Evolutionary conservation across 2,888 invertebrate genomes (phyloP), one percentile per base, ranked within the genome.

Genomic region (Scrobipalpa costella): DNA sequence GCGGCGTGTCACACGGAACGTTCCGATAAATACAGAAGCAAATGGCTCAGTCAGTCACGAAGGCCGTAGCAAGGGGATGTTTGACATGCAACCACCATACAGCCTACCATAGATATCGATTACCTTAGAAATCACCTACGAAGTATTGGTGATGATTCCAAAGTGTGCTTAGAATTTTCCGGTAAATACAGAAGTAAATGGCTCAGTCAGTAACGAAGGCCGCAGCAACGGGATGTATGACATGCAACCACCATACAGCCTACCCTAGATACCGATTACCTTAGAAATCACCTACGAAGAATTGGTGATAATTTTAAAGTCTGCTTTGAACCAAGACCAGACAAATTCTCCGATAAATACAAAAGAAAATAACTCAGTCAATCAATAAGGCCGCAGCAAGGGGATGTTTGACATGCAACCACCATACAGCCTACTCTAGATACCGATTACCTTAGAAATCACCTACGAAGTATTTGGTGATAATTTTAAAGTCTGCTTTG

Each of bases 131-230:
- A 27, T 27, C 27, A 27, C 27, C 27, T 27, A 27, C 27, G 27
- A 27, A 27, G 27, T 27, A 27, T 27, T 27, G 27, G 5, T 3
- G 27, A 27, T 27, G 5, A 27, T 27, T 27, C 5, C 27, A 27
- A 27, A 5, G 27, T 27, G 27, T 27, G 5, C 27, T 27, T 3
- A 27, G 77, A 83, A 85, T 81, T 84, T 78, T 78, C 78, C 84
- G 78, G 80, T 80, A 81, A 83, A 84, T 83, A 82, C 82, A 76
- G 81, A 78, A 73, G 79, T 77, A 79, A 81, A 85, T 79, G 83
- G 84, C 83, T 83, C 78, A 79, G 77, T 78, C 79, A 85, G 88
- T 86, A 88, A 88, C 88, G 88, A 84, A 87, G 81, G 82, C 79
- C 82, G 78, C 71, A 71, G 69, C n/a, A n/a, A 74, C 74, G 79